phyloP scores from a whole-genome alignment of 1,140 invertebrate species.

The Lasioglossum baleicum region DNA sequence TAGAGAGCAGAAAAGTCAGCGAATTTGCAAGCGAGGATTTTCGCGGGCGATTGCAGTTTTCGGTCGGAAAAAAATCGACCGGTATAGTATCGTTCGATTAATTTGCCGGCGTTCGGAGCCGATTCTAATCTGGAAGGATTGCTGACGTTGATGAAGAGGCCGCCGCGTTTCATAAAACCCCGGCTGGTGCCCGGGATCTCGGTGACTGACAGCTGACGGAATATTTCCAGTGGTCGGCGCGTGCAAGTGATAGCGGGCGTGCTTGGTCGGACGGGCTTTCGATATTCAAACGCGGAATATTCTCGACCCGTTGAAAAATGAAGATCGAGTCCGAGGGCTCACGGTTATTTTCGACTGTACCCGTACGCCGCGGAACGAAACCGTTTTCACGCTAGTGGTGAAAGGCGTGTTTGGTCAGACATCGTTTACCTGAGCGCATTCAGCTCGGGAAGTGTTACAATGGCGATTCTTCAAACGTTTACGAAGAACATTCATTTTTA shows the following conservation, averaged over 20 bases:
- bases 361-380: not conserved
- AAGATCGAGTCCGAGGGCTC: not conserved
- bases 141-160: conserved; percentile 16
- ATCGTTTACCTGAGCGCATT: too few species aligned
- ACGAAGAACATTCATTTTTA: too few species aligned
- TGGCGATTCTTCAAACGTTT: too few species aligned
- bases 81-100: not conserved
- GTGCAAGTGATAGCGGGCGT: conserved; percentile 13
- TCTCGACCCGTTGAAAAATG: not conserved
- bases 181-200: too few species aligned
- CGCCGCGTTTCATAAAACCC: conserved; percentile 2
- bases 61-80: not conserved
- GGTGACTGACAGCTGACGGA: conserved; percentile 12
- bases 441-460: too few species aligned
- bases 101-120: not conserved
- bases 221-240: conserved; percentile 11
- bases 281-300: not conserved
- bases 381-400: not conserved
- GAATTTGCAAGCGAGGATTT: not conserved
- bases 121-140: not conserved
- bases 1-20: not conserved
- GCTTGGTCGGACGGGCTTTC: conserved; percentile 10
- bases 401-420: not conserved
- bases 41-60: not conserved
- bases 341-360: not conserved